Conservation (phyloP, 2,797 vertebrate genomes). For the Peromyscus attwateri region DNA sequence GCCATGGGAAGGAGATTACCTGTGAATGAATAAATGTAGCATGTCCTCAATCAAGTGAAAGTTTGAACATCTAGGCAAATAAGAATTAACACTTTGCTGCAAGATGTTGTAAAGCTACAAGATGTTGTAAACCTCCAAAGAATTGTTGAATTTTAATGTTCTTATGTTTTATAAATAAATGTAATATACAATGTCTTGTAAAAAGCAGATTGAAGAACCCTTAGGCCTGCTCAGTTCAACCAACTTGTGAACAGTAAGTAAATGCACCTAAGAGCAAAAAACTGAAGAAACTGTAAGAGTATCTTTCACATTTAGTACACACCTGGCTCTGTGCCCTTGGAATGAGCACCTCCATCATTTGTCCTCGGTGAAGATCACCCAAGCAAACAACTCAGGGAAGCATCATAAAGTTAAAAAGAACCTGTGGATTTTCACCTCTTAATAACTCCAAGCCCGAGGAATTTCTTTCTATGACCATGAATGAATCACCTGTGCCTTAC, state of each 20-base stretch:
- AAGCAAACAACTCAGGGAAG: background rate
- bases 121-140: constrained; percentile 11
- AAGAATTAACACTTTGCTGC: background rate
- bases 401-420: background rate
- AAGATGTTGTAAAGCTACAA: background rate
- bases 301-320: background rate
- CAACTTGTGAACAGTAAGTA: background rate
- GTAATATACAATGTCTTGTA: constrained; percentile 3
- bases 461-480: background rate
- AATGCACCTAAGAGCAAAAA: background rate
- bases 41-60: constrained; percentile 3
- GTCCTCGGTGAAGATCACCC: background rate
- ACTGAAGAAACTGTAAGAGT: background rate
- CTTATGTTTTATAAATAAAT: constrained; percentile 37
- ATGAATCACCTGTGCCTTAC: background rate
- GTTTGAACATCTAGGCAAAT: background rate
- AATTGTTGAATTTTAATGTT: constrained; percentile 9
- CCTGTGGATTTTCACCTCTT: background rate
- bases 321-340: background rate
- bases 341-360: background rate
- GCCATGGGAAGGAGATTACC: background rate
- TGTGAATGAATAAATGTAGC: background rate
- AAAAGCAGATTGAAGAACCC: background rate
- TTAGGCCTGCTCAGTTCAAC: background rate
- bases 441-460: background rate